Evolutionary conservation across 2,113 vertebrate genomes (phyloP).

Genomic region (Clarias gariepinus): DNA sequence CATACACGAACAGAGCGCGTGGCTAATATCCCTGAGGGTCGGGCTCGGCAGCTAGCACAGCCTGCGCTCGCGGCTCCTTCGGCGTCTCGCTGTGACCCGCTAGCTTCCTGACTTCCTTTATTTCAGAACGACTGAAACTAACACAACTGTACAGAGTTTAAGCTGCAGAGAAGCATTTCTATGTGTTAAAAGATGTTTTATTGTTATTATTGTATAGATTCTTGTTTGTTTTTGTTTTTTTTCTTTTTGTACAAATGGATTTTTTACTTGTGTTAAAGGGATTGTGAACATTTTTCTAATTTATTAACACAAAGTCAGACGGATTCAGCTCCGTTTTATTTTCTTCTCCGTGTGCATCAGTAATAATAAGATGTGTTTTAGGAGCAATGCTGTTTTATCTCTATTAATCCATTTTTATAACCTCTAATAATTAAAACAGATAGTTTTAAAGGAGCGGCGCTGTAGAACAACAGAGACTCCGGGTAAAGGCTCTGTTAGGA

Average conservation of each 20-base stretch:
- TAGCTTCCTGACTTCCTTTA: slow-evolving; percentile 33
- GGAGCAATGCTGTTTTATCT: neutral
- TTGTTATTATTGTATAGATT: slow-evolving; percentile 79
- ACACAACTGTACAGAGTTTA: slow-evolving; percentile 76
- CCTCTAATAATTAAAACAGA: neutral
- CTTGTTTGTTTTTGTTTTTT: slow-evolving; percentile 61
- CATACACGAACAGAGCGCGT: slow-evolving; percentile 45
- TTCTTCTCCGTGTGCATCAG: neutral
- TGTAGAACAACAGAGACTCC: neutral
- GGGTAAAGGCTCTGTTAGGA: neutral
- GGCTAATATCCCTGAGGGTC: slow-evolving; percentile 59
- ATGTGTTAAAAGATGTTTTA: slow-evolving; percentile 71
- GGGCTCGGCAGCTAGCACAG: slow-evolving; percentile 73
- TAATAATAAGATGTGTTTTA: neutral
- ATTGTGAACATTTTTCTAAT: slow-evolving; percentile 14
- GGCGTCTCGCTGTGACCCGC: slow-evolving; percentile 51
- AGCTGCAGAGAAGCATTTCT: slow-evolving; percentile 64
- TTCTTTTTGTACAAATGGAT: slow-evolving; percentile 78
- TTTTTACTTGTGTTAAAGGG: slow-evolving; percentile 50
- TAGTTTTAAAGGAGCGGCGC: neutral
- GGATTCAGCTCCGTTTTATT: neutral
- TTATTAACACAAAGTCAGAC: slow-evolving; percentile 14
- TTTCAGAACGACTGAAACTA: slow-evolving; percentile 53
- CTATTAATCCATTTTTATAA: neutral
- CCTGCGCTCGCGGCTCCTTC: slow-evolving; percentile 58